phyloP scores from a whole-genome alignment of 2,888 invertebrate species.

The Macropis europaea region DNA sequence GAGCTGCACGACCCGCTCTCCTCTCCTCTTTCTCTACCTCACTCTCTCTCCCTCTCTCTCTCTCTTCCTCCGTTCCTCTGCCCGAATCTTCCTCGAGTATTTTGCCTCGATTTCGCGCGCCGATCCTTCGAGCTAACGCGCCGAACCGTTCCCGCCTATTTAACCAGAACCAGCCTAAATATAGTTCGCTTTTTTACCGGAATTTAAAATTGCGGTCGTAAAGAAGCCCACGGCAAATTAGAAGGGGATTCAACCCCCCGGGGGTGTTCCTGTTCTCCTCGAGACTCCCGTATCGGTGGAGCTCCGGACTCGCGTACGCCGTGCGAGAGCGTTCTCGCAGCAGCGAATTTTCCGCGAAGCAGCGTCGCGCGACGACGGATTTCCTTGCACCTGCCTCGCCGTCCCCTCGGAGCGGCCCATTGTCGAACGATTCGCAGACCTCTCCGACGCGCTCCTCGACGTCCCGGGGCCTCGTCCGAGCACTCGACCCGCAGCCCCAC shows the following conservation, averaged over 20 bases:
- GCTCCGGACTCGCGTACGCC: not conserved
- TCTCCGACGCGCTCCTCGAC: not conserved
- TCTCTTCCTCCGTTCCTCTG: no score
- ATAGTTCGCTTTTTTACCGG: conserved; percentile 73
- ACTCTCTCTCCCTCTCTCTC: conserved; percentile 57
- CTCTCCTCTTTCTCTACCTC: not conserved
- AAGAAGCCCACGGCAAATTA: conserved; percentile 76
- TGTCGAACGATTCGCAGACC: conserved; percentile 24
- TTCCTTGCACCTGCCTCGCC: conserved; percentile 51
- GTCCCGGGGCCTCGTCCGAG: conserved; percentile 38
- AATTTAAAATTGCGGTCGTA: conserved; percentile 78
- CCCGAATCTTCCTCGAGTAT: conserved; percentile 52
- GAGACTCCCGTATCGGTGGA: conserved; percentile 30
- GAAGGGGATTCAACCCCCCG: conserved; percentile 68
- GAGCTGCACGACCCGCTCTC: not conserved
- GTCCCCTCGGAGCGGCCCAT: conserved; percentile 34
- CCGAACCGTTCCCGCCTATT: conserved; percentile 58
- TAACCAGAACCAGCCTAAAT: conserved; percentile 67
- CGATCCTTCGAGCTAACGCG: conserved; percentile 31
- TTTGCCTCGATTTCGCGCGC: conserved; percentile 52
- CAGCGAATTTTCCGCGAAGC: not conserved
- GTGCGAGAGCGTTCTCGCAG: not conserved
- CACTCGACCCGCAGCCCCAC: conserved; percentile 56
- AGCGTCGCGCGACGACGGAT: conserved; percentile 1
- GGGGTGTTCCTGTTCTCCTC: conserved; percentile 40